A percentile compares a stretch with the other conserved stretches of the same genome.
phyloP scores from a whole-genome alignment of 2,888 invertebrate genomes.

The Dorcus hopei region DNA sequence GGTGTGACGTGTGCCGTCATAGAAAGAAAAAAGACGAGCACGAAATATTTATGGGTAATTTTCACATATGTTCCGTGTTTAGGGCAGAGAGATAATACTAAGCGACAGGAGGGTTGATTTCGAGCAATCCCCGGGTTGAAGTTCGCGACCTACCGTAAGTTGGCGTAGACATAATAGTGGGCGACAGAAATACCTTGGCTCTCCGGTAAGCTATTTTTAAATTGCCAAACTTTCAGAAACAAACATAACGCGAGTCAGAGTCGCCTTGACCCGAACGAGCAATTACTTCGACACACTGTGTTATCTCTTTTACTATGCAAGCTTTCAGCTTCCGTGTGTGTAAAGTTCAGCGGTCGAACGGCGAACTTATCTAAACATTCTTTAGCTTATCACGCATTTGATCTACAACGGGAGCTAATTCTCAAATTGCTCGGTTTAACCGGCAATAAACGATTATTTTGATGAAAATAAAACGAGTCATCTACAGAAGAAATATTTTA shows the following conservation, averaged over 20 bases:
- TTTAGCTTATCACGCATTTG: conserved; percentile 13
- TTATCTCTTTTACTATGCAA: conserved; percentile 21
- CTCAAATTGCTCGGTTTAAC: too few relatives aligned
- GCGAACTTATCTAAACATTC: conserved; percentile 20
- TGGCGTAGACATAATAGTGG: conserved; percentile 9
- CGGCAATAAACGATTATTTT: too few relatives aligned
- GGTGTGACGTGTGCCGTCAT: conserved; percentile 4
- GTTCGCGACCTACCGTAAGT: conserved; percentile 27
- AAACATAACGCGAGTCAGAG: conserved; percentile 18
- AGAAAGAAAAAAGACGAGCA: background rate
- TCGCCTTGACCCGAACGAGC: conserved; percentile 22
- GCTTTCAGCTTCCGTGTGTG: conserved; percentile 23
- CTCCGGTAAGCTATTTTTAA: conserved; percentile 19
- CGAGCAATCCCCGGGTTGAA: conserved; percentile 19
- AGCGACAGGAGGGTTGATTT: conserved; percentile 23
- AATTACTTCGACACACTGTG: conserved; percentile 21
- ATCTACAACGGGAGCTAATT: too few relatives aligned
- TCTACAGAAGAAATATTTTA: too few relatives aligned
- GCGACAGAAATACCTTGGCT: conserved; percentile 8
- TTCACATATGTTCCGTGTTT: conserved; percentile 27
- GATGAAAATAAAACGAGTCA: too few relatives aligned
- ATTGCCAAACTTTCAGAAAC: conserved; percentile 23
- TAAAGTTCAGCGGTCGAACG: conserved; percentile 10
- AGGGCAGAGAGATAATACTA: conserved; percentile 24
- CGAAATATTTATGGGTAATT: conserved; percentile 1